Evolutionary conservation across 1,140 invertebrate species (phyloP).

Genomic region (Drosophila auraria): DNA sequence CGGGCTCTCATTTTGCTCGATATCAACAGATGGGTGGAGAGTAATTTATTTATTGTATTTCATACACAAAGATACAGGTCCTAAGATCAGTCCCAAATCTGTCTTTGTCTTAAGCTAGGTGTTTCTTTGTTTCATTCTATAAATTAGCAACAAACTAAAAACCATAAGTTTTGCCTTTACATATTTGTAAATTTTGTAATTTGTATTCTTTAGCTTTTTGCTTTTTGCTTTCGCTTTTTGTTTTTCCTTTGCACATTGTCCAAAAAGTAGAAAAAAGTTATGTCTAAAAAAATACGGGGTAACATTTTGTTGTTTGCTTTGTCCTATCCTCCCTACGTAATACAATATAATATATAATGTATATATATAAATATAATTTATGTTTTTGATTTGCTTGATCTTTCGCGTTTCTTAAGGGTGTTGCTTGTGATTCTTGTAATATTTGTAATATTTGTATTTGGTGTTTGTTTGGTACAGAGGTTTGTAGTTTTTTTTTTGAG

Average conservation of each 20-base stretch:
- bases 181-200: slow-evolving; percentile 15
- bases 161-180: slow-evolving; percentile 8
- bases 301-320: slow-evolving; percentile 49
- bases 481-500: slow-evolving; percentile 24
- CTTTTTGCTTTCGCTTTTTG: background rate
- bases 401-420: slow-evolving; percentile 31
- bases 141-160: slow-evolving; percentile 42
- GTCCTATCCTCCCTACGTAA: slow-evolving; percentile 3
- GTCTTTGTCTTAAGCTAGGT: slow-evolving; percentile 20
- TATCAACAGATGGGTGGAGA: slow-evolving; percentile 51
- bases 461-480: slow-evolving; percentile 59
- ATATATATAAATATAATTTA: slow-evolving; percentile 61
- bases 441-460: slow-evolving; percentile 24
- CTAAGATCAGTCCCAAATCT: slow-evolving; percentile 38
- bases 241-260: slow-evolving; percentile 53
- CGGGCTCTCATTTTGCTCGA: slow-evolving; percentile 14
- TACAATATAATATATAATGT: slow-evolving; percentile 18
- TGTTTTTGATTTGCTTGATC: slow-evolving; percentile 27
- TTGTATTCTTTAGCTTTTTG: slow-evolving; percentile 24
- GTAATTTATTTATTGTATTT: slow-evolving; percentile 57
- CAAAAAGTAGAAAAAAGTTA: slow-evolving; percentile 81
- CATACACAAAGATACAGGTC: slow-evolving; percentile 44
- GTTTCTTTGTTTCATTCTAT: slow-evolving; percentile 24
- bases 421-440: slow-evolving; percentile 13
- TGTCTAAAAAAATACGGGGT: slow-evolving; percentile 77